phyloP scores from a whole-genome alignment of 2,888 invertebrate genomes.

The Andrena marginata region DNA sequence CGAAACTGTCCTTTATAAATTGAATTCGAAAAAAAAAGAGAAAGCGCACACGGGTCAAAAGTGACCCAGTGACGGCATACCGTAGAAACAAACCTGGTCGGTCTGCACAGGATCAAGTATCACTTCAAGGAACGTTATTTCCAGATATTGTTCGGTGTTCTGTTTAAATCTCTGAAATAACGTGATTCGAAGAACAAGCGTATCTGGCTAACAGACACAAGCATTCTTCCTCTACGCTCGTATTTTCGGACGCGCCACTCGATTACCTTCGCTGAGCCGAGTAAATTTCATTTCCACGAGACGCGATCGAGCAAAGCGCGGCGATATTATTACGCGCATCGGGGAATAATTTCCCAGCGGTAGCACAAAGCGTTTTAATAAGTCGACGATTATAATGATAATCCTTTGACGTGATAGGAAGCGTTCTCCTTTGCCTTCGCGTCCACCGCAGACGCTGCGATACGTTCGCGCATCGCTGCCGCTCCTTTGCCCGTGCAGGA shows the following conservation, averaged over 20 bases:
- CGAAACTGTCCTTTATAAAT: too few relatives aligned
- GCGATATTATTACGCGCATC: conserved; percentile 24
- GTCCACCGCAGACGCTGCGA: not conserved
- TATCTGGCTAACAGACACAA: not conserved
- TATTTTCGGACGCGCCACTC: not conserved
- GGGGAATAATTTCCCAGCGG: conserved; percentile 21
- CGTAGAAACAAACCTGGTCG: too few relatives aligned
- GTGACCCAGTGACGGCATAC: too few relatives aligned
- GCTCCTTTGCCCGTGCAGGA: not conserved
- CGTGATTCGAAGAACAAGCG: too few relatives aligned
- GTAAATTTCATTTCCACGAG: conserved; percentile 22
- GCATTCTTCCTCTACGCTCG: not conserved
- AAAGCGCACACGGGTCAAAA: too few relatives aligned
- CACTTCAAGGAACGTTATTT: too few relatives aligned
- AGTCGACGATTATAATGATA: conserved; percentile 16
- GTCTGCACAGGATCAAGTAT: too few relatives aligned
- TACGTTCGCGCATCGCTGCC: not conserved
- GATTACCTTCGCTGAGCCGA: conserved; percentile 3
- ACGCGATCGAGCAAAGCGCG: not conserved
- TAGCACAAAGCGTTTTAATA: conserved; percentile 14
- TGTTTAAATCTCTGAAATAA: too few relatives aligned
- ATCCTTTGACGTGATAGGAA: conserved; percentile 28
- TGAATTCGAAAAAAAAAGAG: too few relatives aligned
- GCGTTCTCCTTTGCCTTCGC: not conserved
- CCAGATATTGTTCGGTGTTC: too few relatives aligned